Percentiles rank a stretch among this genome's conserved stretches.
Evolutionary conservation across 2,888 invertebrate genomes (phyloP).

Genomic region (Epinotia demarniana): DNA sequence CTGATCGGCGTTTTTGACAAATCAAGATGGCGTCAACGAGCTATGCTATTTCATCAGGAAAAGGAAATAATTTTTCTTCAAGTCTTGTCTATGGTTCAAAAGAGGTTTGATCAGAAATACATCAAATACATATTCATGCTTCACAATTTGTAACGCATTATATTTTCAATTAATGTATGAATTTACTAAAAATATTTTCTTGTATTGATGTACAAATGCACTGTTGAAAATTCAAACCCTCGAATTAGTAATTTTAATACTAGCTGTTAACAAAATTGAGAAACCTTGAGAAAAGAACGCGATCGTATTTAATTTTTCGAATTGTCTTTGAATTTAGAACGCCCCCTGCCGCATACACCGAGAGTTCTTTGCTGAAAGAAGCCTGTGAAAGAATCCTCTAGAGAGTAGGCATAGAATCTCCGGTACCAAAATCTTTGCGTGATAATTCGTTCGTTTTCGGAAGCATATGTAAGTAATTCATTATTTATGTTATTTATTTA

Average conservation of each 20-base stretch:
- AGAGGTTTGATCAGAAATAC: conserved; percentile 37
- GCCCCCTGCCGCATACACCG: conserved; percentile 73
- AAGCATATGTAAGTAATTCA: conserved; percentile 80
- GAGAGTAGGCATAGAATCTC: conserved; percentile 83
- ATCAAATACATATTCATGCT: background rate
- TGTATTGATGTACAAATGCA: background rate
- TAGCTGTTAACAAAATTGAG: conserved; percentile 54
- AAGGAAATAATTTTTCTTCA: conserved; percentile 30
- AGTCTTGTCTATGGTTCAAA: conserved; percentile 25
- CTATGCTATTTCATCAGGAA: conserved; percentile 27
- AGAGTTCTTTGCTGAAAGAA: conserved; percentile 78
- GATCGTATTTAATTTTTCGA: conserved; percentile 61
- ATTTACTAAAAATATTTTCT: background rate
- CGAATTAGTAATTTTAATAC: conserved; percentile 24
- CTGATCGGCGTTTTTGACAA: conserved; percentile 52
- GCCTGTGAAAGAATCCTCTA: conserved; percentile 84
- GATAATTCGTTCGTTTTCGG: conserved; percentile 78
- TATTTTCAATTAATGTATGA: background rate
- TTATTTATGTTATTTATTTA: conserved; percentile 53
- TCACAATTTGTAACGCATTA: background rate
- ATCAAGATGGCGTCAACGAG: conserved; percentile 53
- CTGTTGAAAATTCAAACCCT: background rate
- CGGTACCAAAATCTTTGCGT: conserved; percentile 84
- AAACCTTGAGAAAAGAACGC: conserved; percentile 45
- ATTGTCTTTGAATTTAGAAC: conserved; percentile 76